Base-by-base conservation (phyloP, 1,140 invertebrate genomes). In the Solenopsis fugax region DNA sequence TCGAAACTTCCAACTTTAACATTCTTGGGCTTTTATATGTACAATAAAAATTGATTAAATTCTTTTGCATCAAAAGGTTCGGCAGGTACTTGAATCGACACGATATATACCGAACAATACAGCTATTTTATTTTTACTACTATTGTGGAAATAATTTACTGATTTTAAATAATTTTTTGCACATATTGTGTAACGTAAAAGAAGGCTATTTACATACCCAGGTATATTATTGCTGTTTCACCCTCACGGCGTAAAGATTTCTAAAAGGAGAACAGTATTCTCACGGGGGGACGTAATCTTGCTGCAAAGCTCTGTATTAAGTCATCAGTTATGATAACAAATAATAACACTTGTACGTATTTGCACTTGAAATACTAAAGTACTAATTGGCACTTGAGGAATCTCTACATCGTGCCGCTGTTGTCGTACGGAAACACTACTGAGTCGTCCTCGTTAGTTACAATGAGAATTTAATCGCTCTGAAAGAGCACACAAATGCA, bases 321-420 rank as follows among this genome's bases (percentile, higher is more conserved):
- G 69, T 75, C 60, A 54, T 88, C 65, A 69, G 75, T 88, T 88
- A 80, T 75, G 54, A 48, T 41, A 37, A 65, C 69, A 52, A 88
- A 69, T 86, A 89, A 89, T 80, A 86, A 65, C 87, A 76, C 78
- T 88, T 76, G 71, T 89, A 80, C 37, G 72, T 76, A 69, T 89
- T 88, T 82, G 41, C 65, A 85, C 64, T 50, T 58, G 88, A 54
- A 82, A 86, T 64, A 58, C 41, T 78, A 45, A 52, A 76, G 73
- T 89, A 89, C 75, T 89, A 89, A 89, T 89, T 89, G 88, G 82
- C 88, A 89, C 84, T 89, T 54, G 13, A 24, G 29, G 21, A 29
- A 37, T 18, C 18, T 52, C 69, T 69, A 73, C 18, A 60, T 73
- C 24, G n/a, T 24, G 24, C 41, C 34, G n/a, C 18, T 60, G 37